Evolutionary conservation across 2,113 vertebrate species (phyloP).

Genomic region (Cardinalis cardinalis): DNA sequence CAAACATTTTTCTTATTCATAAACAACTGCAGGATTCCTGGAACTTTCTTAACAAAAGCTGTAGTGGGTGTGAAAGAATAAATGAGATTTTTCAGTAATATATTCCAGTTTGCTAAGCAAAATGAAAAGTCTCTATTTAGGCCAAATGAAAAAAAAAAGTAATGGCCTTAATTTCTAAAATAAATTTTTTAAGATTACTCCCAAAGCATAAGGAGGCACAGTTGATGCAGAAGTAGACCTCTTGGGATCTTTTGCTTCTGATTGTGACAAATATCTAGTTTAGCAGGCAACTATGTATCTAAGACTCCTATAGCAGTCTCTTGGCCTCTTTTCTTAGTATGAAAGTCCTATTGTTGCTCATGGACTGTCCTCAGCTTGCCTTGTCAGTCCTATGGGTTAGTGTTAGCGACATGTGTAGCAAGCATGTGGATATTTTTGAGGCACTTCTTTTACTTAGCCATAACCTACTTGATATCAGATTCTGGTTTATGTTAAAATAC

Average conservation of each 20-base stretch:
- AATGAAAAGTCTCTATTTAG: background rate
- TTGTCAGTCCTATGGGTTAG: background rate
- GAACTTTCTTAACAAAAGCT: background rate
- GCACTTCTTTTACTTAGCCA: background rate
- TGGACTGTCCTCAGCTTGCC: background rate
- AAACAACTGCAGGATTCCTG: background rate
- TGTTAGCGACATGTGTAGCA: background rate
- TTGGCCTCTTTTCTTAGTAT: background rate
- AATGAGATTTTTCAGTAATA: background rate
- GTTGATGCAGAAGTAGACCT: background rate
- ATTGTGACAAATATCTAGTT: background rate
- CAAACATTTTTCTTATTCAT: background rate
- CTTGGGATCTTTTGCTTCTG: background rate
- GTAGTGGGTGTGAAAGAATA: background rate
- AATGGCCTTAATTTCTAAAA: background rate
- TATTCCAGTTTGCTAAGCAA: background rate
- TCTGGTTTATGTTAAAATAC: background rate
- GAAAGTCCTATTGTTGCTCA: fast-evolving
- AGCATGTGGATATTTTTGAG: background rate
- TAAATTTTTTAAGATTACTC: background rate
- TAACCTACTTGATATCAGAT: too few relatives aligned
- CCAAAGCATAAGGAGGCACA: background rate
- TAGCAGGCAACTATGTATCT: background rate
- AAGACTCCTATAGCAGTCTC: fast-evolving
- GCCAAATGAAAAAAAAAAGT: background rate